Base-by-base conservation (phyloP, 1,140 invertebrate species). In the Hypothenemus hampei region DNA sequence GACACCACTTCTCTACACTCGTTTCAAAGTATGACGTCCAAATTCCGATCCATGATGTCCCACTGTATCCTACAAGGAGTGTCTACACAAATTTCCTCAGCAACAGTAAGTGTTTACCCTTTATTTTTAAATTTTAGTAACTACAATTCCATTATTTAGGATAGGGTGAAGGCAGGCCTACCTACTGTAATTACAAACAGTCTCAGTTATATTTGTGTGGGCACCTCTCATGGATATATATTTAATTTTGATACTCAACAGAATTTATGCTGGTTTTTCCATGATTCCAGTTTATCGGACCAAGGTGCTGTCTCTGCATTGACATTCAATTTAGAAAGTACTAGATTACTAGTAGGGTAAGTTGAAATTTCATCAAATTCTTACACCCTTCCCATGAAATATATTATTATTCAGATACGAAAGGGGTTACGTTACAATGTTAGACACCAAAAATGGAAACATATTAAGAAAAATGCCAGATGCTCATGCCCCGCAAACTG, bases 221-320 rank as follows among this genome's bases (percentile, higher is more conserved):
- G 95, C 24, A 97, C 93, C 31, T 93, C 91, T 29, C 91, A 96
- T 74, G 93, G 94, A 16, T 79, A 93, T 54, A 81, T 96, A 46
- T 73, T 97, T 11, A 84, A 91, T 45, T 97, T 97, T 78, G 91
- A 93, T 78, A 77, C 78, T 3, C 81, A 83, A 19, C 89, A 93
- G 73, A 87, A 82, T 13, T 73, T 97, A 56, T 83, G 90, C 70
- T 96, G 89, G 88, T 93, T 84, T 29, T 85, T 84, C 65, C 80
- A 86, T 62, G 82, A 86, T 62, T 76, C 79, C 23, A 59, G 36
- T 22, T 83, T 86, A 45, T 76, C 76, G 53, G 81, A 87, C 50
- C 83, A 87, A 65, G 87, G 87, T 36, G 83, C 93, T 6, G 87
- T 97, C 10, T 93, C 93, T 19, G 81, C 84, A 43, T 72, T 97